Evolutionary conservation across 2,888 invertebrate species (phyloP), one percentile per base, ranked within the genome.

Genomic region (Ctenicera cuprea): DNA sequence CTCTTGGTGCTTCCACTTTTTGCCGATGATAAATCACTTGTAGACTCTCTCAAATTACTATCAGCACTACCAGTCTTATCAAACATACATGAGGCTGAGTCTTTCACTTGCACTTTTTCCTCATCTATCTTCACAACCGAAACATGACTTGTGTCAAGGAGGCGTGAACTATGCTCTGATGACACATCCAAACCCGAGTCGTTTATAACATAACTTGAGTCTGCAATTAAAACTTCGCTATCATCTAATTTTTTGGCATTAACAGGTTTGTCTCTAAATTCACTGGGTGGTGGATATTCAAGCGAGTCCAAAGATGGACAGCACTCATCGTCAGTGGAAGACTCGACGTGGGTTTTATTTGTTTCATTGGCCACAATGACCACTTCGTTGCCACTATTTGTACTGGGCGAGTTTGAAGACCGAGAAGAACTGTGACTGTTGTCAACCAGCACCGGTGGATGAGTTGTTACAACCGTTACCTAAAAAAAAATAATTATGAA

Each of bases 91-190:
- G 85, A 84, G 3, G 86, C 87, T 3, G 94, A 94, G 86, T 94
- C 95, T 80, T 93, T 92, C 5, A 92, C 92, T 84, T 92, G 92
- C 30, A 94, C 93, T 76, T 88, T 88, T 82, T 94, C 94, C 81
- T 94, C 93, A 63, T 96, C 96, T 14, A 97, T 96, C 30, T 95
- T 95, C 75, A 97, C 96, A 72, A 97, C 96, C 0, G 96, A 96
- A 69, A 97, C 96, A 87, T 97, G 96, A 84, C 95, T 96, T 77
- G 94, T 95, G 86, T 96, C 96, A 86, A 91, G 81, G 26, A 88
- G 79, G 54, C 84, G 80, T 20, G 89, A 87, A 77, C 85, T 88
- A 71, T 89, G 84, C 22, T 83, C 83, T 1, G 86, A 84, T 9
- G 33, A 48, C 30, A 91, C 90, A 79, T 90, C 91, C 14, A 92